Evolutionary conservation across 1,140 invertebrate species (phyloP), one percentile per base, ranked within the genome.

Genomic region (Campodea augens): DNA sequence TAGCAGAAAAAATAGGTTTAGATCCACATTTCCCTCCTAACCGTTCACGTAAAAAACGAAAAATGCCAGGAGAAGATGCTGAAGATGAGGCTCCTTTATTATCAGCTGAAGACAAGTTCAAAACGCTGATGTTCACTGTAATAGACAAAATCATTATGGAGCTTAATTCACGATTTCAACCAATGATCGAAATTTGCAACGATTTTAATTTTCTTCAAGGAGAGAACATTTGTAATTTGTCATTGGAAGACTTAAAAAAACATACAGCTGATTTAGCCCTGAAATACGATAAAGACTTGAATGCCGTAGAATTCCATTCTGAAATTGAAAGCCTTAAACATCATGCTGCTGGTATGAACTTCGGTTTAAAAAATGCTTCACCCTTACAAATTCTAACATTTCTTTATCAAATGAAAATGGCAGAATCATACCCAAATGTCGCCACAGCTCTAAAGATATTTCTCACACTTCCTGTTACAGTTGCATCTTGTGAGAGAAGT

Each of bases 101-200:
- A 3, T 20, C 39, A 20, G 19, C 18, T n/a, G 3, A 41, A 21
- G 2, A 41, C n/a, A 2, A 4, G n/a, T 22, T 41, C 22, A 24
- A n/a, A 21, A n/a, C 40, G 20, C 13, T 24, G 10, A 27, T 45
- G 32, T 21, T 15, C 37, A 22, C 19, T 19, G 32, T 45, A 41
- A 3, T 45, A n/a, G 44, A 45, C 44, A 10, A n/a, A 27, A 18
- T 45, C 13, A 40, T 39, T 2, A 5, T 21, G n/a, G 29, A 45
- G 38, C n/a, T n/a, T n/a, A n/a, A n/a, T n/a, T n/a, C n/a, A n/a
- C n/a, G n/a, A n/a, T n/a, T n/a, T n/a, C n/a, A n/a, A n/a, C n/a
- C n/a, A n/a, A n/a, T n/a, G n/a, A n/a, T n/a, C n/a, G n/a, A n/a
- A n/a, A n/a, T n/a, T n/a, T n/a, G n/a, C n/a, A n/a, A n/a, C n/a